A percentile compares a stretch with the other conserved stretches of the same genome.
Evolutionary conservation across 92 coral and sea anemone genomes (phyloP).

Genomic region (Phenganax subtilis): DNA sequence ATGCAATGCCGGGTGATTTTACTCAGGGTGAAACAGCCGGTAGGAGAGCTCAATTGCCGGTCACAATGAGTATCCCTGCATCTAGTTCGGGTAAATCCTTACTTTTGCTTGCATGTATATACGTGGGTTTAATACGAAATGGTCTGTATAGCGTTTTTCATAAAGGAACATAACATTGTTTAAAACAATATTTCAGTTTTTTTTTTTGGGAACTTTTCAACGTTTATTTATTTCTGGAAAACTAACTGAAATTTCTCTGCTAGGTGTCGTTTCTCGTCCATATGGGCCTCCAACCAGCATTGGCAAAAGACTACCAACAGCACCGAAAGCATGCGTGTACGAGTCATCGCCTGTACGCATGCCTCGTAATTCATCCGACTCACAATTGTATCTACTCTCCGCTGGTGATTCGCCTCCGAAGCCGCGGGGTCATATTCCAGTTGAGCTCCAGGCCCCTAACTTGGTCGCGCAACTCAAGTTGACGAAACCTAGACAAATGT

Average conservation of each 20-base stretch:
- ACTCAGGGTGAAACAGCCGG: conserved; percentile 11
- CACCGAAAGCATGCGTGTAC: not conserved
- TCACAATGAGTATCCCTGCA: not conserved
- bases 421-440: conserved; percentile 69
- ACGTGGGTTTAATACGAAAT: no score
- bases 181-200: no score
- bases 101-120: no score
- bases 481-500: conserved; percentile 49
- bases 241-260: not conserved
- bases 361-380: conserved; percentile 90
- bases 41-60: not conserved
- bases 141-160: no score
- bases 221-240: no score
- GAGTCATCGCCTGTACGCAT: conserved; percentile 48
- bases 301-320: not conserved
- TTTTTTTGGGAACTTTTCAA: no score
- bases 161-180: no score
- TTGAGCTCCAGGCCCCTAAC: conserved; percentile 95
- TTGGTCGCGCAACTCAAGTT: conserved; percentile 90
- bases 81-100: not conserved
- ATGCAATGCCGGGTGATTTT: conserved; percentile 10
- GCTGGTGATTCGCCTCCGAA: conserved; percentile 55
- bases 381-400: conserved; percentile 71
- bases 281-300: not conserved
- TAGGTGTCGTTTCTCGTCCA: conserved; percentile 24